Conservation (phyloP, 2,113 vertebrate species). For the Gorsachius goisagi region DNA sequence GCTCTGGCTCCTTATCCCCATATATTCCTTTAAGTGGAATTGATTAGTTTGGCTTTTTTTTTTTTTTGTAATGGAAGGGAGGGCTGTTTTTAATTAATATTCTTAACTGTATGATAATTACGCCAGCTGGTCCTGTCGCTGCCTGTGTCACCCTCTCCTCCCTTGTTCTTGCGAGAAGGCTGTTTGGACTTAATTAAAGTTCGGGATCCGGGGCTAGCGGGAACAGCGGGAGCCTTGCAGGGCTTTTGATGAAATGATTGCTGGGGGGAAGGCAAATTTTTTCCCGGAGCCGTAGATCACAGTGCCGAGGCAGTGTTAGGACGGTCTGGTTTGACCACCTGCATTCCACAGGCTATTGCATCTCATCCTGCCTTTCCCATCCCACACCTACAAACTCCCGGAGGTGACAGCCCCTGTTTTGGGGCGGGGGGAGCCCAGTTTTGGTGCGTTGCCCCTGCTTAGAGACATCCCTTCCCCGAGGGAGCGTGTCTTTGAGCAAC, state of each 20-base stretch:
- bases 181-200: constrained; percentile 61
- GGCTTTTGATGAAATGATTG: constrained; percentile 38
- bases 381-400: fast-evolving
- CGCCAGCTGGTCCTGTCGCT: neutral
- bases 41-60: neutral
- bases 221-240: constrained; percentile 34
- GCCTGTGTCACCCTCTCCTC: constrained; percentile 41
- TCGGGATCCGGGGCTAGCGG: constrained; percentile 27
- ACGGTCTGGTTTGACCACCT: neutral
- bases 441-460: neutral
- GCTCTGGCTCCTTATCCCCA: neutral
- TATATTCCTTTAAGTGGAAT: constrained; percentile 43
- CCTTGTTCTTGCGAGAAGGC: neutral
- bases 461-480: neutral
- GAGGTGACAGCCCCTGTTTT: neutral
- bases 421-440: neutral
- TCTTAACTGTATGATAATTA: constrained; percentile 50
- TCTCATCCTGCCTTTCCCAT: neutral
- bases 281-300: neutral
- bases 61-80: neutral
- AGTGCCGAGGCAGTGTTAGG: neutral
- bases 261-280: neutral
- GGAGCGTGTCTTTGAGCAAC: fast-evolving
- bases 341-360: neutral
- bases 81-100: constrained; percentile 56